Evolutionary conservation across 2,113 vertebrate species (phyloP).

Genomic region (Ancistrus triradiatus): DNA sequence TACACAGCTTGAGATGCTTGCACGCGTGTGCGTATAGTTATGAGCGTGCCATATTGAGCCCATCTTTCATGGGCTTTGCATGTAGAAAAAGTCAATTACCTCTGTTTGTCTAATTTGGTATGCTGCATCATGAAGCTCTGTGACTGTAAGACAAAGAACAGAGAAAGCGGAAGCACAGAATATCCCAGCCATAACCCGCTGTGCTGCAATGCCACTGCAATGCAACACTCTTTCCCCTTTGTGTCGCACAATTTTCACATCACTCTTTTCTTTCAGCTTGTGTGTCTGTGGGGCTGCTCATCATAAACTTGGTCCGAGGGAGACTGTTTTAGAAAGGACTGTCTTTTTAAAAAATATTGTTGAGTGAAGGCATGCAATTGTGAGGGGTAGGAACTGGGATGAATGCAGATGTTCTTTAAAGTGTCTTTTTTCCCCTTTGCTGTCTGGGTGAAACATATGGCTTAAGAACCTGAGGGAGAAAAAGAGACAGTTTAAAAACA

Average conservation of each 20-base stretch:
- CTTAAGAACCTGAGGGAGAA: no score
- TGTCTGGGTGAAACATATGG: no score
- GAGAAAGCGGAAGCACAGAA: conserved; percentile 14
- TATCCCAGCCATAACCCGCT: conserved; percentile 53
- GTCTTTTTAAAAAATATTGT: no score
- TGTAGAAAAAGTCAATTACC: neutral
- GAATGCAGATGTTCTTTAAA: no score
- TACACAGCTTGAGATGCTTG: neutral
- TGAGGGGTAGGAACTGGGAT: no score
- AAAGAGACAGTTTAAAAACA: no score
- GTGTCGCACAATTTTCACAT: conserved; percentile 19
- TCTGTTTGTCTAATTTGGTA: neutral
- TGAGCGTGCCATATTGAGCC: neutral
- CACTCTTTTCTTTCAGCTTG: neutral
- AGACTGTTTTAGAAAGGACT: no score
- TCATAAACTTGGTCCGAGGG: no score
- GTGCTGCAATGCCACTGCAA: conserved; percentile 67
- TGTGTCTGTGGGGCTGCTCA: conserved; percentile 7
- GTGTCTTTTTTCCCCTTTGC: no score
- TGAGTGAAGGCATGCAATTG: no score
- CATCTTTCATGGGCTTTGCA: conserved; percentile 7
- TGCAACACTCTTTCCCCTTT: conserved; percentile 58
- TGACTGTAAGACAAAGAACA: conserved; percentile 13
- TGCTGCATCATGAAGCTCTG: conserved; percentile 36
- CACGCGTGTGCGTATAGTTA: neutral